These are phyloP conservation scores for Sula dactylatra DNA, from an alignment of 2,113 vertebrate genomes.

Conservation along the genomic window DNA sequence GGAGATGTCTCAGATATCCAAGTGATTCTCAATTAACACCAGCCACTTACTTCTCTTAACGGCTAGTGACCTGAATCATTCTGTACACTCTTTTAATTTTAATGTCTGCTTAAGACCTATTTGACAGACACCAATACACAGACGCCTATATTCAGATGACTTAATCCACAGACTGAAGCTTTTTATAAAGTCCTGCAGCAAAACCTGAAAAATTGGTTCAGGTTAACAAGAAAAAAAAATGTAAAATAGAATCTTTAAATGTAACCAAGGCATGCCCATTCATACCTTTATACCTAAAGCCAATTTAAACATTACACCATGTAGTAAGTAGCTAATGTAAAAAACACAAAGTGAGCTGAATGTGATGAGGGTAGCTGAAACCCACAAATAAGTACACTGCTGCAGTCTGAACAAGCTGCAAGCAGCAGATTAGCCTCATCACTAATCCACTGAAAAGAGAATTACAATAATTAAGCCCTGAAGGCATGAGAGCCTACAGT, in stretches of 20 bases:
- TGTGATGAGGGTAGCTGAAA: background rate
- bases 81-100: background rate
- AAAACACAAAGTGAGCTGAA: background rate
- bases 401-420: conserved; percentile 18
- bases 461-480: conserved; percentile 47
- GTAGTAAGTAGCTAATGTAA: background rate
- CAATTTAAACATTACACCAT: background rate
- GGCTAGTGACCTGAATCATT: background rate
- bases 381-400: background rate
- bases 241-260: background rate
- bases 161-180: background rate
- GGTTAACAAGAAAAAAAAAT: background rate
- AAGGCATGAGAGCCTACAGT: background rate
- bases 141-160: background rate
- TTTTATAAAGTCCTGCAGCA: background rate
- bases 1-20: background rate
- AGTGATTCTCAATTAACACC: background rate
- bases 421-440: conserved; percentile 42
- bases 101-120: background rate
- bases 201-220: background rate
- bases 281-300: background rate
- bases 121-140: background rate
- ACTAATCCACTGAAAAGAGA: conserved; percentile 39
- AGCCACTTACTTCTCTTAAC: background rate
- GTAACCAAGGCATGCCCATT: background rate